Conservation (phyloP, 2,797 vertebrate species). For the Notolabrus celidotus region DNA sequence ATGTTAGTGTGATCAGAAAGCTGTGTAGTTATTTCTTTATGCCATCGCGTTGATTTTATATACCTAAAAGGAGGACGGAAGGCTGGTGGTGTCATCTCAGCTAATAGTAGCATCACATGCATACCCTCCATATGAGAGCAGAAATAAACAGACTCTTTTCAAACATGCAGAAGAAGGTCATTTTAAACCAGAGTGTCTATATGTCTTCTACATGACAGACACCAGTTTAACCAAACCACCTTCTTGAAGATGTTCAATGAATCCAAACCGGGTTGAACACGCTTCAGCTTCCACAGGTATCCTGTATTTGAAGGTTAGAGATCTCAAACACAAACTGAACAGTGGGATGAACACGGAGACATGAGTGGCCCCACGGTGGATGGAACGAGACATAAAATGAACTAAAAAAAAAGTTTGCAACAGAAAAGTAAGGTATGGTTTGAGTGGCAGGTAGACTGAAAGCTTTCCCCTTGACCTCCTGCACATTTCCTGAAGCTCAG, state of each 20-base stretch:
- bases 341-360: slow-evolving; percentile 61
- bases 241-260: not conserved
- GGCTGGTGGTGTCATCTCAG: too few relatives aligned
- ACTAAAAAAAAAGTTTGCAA: slow-evolving; percentile 24
- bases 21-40: too few relatives aligned
- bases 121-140: too few relatives aligned
- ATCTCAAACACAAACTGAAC: slow-evolving; percentile 52
- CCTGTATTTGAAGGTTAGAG: slow-evolving; percentile 40
- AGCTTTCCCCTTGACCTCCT: slow-evolving; percentile 24
- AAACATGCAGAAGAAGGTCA: not conserved
- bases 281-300: not conserved
- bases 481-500: not conserved
- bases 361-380: slow-evolving; percentile 50
- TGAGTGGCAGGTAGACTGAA: slow-evolving; percentile 29
- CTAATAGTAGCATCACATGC: too few relatives aligned
- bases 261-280: slow-evolving; percentile 7
- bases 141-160: not conserved
- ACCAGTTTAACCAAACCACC: slow-evolving; percentile 26
- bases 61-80: too few relatives aligned
- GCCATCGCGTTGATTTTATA: too few relatives aligned
- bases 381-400: slow-evolving; percentile 52
- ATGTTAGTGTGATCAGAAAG: too few relatives aligned
- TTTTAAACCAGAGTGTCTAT: not conserved
- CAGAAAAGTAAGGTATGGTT: slow-evolving; percentile 54
- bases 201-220: not conserved